Evolutionary conservation across 2,888 invertebrate species (phyloP).

Genomic region (Halictus ligatus): DNA sequence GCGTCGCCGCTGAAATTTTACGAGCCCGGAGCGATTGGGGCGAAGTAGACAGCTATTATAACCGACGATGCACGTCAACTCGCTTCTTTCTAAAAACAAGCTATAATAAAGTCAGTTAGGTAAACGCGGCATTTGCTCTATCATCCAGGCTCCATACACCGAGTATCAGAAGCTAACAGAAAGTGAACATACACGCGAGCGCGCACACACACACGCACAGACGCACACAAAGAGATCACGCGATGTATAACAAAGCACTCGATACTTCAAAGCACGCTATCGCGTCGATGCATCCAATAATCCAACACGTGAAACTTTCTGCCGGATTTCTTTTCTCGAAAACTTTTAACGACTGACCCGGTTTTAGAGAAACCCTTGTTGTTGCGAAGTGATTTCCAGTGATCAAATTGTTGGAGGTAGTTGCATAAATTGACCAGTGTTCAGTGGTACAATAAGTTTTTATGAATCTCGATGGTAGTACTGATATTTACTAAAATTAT

Average conservation of each 20-base stretch:
- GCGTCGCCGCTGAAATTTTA: not conserved
- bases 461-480: too few relatives aligned
- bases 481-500: too few relatives aligned
- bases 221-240: not conserved
- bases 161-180: not conserved
- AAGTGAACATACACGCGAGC: not conserved
- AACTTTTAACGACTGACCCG: not conserved
- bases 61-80: constrained; percentile 2
- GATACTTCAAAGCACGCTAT: not conserved
- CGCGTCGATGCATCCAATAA: not conserved
- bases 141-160: not conserved
- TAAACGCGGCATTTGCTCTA: not conserved
- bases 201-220: not conserved
- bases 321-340: not conserved
- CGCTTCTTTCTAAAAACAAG: constrained; percentile 4
- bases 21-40: not conserved
- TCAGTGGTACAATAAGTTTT: too few relatives aligned
- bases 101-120: constrained; percentile 5
- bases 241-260: constrained; percentile 1
- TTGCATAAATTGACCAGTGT: not conserved
- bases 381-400: not conserved
- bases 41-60: constrained; percentile 11
- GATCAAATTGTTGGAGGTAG: not conserved
- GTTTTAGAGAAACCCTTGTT: not conserved
- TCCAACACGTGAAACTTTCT: not conserved